Percentiles rank a stretch among this genome's conserved stretches.
Conservation (phyloP, 1,140 invertebrate genomes). For the Aporrectodea caliginosa region DNA sequence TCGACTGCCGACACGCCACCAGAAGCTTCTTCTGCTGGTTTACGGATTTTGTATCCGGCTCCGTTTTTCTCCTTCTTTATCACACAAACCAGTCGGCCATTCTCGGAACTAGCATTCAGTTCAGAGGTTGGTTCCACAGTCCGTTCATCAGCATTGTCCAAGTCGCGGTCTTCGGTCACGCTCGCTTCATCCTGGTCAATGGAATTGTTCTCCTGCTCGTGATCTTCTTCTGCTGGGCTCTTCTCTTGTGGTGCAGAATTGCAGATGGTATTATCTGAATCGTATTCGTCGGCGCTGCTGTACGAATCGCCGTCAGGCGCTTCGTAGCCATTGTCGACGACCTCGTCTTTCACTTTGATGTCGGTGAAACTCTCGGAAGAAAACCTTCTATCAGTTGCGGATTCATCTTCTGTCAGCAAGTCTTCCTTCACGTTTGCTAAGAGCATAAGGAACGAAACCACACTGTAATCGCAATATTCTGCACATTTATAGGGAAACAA, state of each 20-base stretch:
- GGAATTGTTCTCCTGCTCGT: too few relatives aligned
- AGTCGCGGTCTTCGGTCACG: not conserved
- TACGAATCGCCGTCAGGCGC: not conserved
- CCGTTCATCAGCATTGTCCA: not conserved
- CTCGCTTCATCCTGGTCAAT: not conserved
- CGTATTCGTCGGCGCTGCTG: not conserved
- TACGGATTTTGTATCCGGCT: not conserved
- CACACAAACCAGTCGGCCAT: not conserved
- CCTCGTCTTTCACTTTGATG: not conserved
- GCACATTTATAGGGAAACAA: too few relatives aligned
- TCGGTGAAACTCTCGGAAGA: too few relatives aligned
- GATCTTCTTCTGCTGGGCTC: too few relatives aligned
- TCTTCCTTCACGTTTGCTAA: too few relatives aligned
- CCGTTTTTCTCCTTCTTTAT: not conserved
- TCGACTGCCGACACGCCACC: not conserved
- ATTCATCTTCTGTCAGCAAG: not conserved
- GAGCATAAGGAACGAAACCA: too few relatives aligned
- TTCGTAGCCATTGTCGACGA: not conserved
- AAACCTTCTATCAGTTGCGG: too few relatives aligned
- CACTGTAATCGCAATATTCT: too few relatives aligned
- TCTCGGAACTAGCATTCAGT: not conserved
- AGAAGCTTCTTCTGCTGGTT: not conserved
- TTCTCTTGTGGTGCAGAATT: too few relatives aligned
- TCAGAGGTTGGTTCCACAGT: not conserved
- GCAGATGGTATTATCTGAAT: too few relatives aligned